Evolutionary conservation across 2,113 vertebrate genomes (phyloP), one percentile per base, ranked within the genome.

Genomic region (Cynoglossus semilaevis): DNA sequence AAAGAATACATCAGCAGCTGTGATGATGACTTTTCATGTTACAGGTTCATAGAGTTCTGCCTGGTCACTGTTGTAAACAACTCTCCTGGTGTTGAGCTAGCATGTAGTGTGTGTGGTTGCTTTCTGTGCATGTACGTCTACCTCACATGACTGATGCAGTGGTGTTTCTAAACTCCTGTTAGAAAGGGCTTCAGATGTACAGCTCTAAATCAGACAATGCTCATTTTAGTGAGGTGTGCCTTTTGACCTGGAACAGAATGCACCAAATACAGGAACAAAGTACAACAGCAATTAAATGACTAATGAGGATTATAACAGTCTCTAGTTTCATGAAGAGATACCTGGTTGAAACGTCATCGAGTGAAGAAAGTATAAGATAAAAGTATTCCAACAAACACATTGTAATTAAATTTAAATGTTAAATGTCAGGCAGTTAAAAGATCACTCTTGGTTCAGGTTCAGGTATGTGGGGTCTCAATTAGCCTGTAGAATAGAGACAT

Each of bases 401-500:
- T 29, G 6, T 29, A 40, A 40, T 40, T 8, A 11, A 40, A 40
- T 40, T 3, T 11, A 40, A 11, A 11, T 40, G 38, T 13, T 41
- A 13, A 1, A 13, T 41, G 11, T 67, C 48, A 42, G 44, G 40
- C 73, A 71, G 70, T 74, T 47, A 79, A 63, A 59, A 63, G 68
- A 73, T 59, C 56, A 22, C 42, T 74, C 60, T 46, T 53, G 56
- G 51, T 54, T 68, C 56, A 76, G 60, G 51, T 76, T 79, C 62
- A 72, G 63, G 70, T 85, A 73, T 70, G 67, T 37, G 46, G 1
- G 34, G 67, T 75, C 68, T 71, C 65, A 80, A 74, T 80, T 74
- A 46, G 78, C 47, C 19, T 62, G 68, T 51, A 82, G 61, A 88
- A 81, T 78, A 72, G 64, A 76, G 77, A 79, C 73, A 68, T 88